phyloP scores from a whole-genome alignment of 2,113 vertebrate genomes.

The Microtus ochrogaster region DNA sequence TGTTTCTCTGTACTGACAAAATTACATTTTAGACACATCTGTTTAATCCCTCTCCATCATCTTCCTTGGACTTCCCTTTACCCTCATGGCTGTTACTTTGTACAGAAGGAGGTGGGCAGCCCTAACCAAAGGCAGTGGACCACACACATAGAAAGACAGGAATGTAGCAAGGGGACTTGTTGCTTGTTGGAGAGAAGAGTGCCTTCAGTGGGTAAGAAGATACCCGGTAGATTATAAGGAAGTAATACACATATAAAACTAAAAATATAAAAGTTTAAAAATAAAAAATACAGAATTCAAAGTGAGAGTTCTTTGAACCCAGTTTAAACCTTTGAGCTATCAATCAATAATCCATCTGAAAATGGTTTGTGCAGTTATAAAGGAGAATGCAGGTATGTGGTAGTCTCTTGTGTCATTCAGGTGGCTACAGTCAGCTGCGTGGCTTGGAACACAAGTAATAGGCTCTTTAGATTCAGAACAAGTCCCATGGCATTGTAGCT shows the following conservation, averaged over 20 bases:
- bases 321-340: neutral
- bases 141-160: neutral
- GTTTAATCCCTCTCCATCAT: neutral
- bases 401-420: neutral
- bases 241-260: neutral
- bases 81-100: neutral
- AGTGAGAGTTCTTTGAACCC: constrained; percentile 21
- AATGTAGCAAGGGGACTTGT: neutral
- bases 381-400: neutral
- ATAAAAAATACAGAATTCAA: neutral
- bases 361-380: neutral
- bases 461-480: neutral
- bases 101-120: neutral
- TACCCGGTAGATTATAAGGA: neutral
- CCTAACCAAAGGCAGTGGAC: neutral
- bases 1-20: neutral
- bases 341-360: neutral
- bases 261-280: neutral
- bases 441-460: neutral
- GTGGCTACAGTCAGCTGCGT: too few species aligned
- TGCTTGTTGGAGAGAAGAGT: neutral
- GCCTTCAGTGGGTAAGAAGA: neutral
- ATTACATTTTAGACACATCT: neutral
- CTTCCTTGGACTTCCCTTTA: neutral
- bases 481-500: neutral